Evolutionary conservation across 2,113 vertebrate species (phyloP).

Genomic region (Himantopus leucocephalus): DNA sequence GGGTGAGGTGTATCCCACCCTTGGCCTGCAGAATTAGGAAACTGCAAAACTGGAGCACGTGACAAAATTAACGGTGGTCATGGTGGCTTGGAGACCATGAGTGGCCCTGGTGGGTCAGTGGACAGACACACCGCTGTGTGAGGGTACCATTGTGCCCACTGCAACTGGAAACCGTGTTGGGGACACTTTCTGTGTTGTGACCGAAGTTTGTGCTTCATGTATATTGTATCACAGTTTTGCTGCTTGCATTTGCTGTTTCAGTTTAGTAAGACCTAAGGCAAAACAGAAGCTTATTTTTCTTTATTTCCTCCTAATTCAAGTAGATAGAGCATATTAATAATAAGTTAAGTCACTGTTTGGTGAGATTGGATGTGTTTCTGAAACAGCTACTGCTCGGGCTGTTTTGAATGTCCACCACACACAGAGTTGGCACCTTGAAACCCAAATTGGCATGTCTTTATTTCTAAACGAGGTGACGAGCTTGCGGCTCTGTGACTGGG

Average conservation of each 20-base stretch:
- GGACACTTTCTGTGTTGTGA: background rate
- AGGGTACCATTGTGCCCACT: background rate
- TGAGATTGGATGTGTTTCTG: background rate
- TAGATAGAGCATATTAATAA: background rate
- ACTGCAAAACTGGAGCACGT: background rate
- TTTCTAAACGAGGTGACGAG: background rate
- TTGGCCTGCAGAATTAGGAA: background rate
- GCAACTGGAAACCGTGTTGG: rapidly evolving
- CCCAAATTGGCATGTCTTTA: background rate
- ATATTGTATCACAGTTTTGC: background rate
- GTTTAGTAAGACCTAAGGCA: background rate
- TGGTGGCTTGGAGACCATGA: background rate
- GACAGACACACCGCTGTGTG: background rate
- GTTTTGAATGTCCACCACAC: background rate
- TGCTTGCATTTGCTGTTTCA: background rate
- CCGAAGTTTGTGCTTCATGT: background rate
- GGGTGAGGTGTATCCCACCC: background rate
- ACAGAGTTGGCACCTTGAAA: background rate
- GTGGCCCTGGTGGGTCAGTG: background rate
- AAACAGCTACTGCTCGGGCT: background rate
- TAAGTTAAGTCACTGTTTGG: background rate
- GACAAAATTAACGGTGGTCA: background rate
- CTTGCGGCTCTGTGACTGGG: background rate
- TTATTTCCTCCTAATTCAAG: background rate
- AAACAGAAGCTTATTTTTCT: background rate